Base-by-base conservation (phyloP, 2,797 vertebrate genomes). In the Decapterus maruadsi region DNA sequence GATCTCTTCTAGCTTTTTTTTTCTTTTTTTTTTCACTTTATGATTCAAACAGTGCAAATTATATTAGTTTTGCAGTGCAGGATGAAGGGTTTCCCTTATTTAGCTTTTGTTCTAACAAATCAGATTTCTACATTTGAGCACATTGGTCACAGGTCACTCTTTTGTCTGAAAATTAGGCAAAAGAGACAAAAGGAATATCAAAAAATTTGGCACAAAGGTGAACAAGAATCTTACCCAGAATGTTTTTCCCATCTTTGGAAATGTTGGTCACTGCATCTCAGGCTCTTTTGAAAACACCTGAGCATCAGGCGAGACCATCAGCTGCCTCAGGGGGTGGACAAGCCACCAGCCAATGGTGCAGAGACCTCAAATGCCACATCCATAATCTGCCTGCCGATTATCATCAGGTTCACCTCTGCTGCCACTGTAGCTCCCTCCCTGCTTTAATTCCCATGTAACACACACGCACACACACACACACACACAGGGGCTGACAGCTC, bases 341-440 rank as follows among this genome's bases (percentile, higher is more conserved):
- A 60, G 70, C 72, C 45, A 13, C 66, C 69, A 57, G 1, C 70
- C 57, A 71, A 53, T 48, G 1, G 67, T 85, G 80, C 82, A 56
- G 78, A 75, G 80, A 87, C 75, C 87, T 82, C 65, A 87, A 91
- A 92, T 87, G 87, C 86, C 90, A 90, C 88, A 74, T 90, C 77
- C 77, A 90, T 92, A 90, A 93, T 92, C 88, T 90, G 78, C 78
- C 86, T 92, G 92, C 88, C 87, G 87, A 90, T 92, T 93, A 83
- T 80, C 78, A 92, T 93, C 92, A 91, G 77, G 87, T 81, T 86
- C 87, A 85, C 84, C 75, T 82, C 78, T 72, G 79, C 63, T 9
- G 29, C 73, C 57, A 55, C 50, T 53, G 70, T 10, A n/a, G 8
- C 54, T 50, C 42, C 38, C 17, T 10, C 34, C 17, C 16, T 29